Percentiles rank a stretch among this genome's conserved stretches.
Evolutionary conservation across 2,113 vertebrate genomes (phyloP).

Genomic region (Suricata suricatta): DNA sequence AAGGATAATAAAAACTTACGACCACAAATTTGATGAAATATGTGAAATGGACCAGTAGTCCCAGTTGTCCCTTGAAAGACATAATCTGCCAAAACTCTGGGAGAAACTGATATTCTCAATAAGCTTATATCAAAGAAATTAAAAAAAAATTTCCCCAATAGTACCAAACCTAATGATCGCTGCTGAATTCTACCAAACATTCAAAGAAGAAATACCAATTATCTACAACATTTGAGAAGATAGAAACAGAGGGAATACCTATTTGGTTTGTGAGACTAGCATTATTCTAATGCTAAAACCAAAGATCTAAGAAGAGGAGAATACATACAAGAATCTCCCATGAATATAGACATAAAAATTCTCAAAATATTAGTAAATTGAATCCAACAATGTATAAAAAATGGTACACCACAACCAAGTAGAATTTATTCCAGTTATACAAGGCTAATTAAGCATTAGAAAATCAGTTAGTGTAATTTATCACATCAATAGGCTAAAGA

Average conservation of each 20-base stretch:
- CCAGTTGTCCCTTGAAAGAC: neutral
- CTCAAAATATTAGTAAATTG: neutral
- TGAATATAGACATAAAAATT: neutral
- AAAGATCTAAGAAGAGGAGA: neutral
- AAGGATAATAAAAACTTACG: neutral
- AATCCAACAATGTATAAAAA: neutral
- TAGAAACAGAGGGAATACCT: neutral
- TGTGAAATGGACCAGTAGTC: neutral
- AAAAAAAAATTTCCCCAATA: neutral
- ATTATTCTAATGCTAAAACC: neutral
- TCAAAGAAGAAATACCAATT: neutral
- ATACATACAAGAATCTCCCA: neutral
- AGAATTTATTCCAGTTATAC: neutral
- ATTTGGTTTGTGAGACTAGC: neutral
- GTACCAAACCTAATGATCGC: neutral
- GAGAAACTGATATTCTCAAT: neutral
- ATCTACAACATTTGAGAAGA: neutral
- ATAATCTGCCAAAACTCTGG: neutral
- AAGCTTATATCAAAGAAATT: neutral
- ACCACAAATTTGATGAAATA: neutral
- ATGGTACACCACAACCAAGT: neutral
- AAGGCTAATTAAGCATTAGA: neutral
- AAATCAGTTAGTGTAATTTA: neutral
- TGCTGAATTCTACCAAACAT: neutral
- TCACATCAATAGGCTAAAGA: neutral